Base-by-base conservation (phyloP, 1,140 invertebrate genomes). In the Probaryconus sp. region DNA sequence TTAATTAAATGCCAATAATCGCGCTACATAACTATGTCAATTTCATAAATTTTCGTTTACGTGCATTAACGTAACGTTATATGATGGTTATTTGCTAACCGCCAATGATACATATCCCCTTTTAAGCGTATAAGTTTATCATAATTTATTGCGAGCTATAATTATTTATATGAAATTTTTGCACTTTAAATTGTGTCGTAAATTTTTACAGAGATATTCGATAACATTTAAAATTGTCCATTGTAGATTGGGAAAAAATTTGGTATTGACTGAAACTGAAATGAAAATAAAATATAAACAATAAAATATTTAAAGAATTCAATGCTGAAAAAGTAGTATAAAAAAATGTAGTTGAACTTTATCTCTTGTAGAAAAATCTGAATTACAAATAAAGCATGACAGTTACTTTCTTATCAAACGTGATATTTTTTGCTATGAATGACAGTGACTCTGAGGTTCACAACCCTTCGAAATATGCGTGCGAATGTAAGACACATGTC, bases 1-100 rank as follows among this genome's bases (percentile, higher is more conserved):
- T 9, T 48, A 71, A 64, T 71, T 71, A 63, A 48, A 48, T 16
- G 21, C 5, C 56, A 55, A 61, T 61, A 55, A 33, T 20, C 14
- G 17, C 16, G 1, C 16, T 21, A 30, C 10, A 24, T 20, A 42
- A 55, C 3, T 4, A 10, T 9, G 38, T 61, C 16, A 38, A 53
- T 61, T 69, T 37, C 42, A 37, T 38, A 26, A 61, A 1, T 33
- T 70, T 63, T 40, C 16, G 24, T 38, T 56, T n/a, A n/a, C n/a
- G n/a, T 51, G 17, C 40, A 30, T 47, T 61, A 60, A 69, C 24
- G 38, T 51, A 37, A 35, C 18, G 20, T 69, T 40, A 51, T 42
- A 61, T 17, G 20, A 42, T 5, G 14, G 11, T 9, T n/a, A 5
- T 33, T 50, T 35, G 26, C 40, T 70, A 48, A 55, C 40, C 9